These are phyloP conservation scores for Herminia tarsipennalis DNA, from an alignment of 2,888 invertebrate genomes.

Conservation along the genomic window DNA sequence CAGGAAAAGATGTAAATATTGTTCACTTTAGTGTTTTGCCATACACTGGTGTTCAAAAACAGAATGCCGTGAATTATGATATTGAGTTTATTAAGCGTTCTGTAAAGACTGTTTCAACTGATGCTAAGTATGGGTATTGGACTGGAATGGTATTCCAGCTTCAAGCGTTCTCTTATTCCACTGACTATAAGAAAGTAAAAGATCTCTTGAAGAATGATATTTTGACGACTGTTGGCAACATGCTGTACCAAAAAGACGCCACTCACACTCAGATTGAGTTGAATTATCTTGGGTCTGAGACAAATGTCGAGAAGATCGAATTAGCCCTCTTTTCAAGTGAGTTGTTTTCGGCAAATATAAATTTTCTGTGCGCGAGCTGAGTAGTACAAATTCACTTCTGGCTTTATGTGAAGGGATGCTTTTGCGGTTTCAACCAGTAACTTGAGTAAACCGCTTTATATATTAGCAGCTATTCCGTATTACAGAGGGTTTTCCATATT, in stretches of 20 bases:
- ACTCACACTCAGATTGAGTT: conserved; percentile 80
- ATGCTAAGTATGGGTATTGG: conserved; percentile 72
- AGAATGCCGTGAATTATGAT: conserved; percentile 57
- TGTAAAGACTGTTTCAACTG: conserved; percentile 38
- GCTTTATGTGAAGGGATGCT: too few species aligned
- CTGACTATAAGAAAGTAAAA: conserved; percentile 67
- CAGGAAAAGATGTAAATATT: conserved; percentile 78
- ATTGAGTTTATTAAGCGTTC: conserved; percentile 65
- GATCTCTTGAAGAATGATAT: conserved; percentile 50
- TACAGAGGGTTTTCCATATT: too few species aligned
- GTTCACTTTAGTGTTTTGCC: conserved; percentile 87
- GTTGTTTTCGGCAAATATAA: too few species aligned
- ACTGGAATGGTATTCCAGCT: conserved; percentile 82
- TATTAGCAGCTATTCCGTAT: too few species aligned
- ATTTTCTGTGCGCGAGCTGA: too few species aligned
- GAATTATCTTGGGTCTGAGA: conserved; percentile 72
- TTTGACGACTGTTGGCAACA: conserved; percentile 50
- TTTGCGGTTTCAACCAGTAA: too few species aligned
- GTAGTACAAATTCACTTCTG: too few species aligned
- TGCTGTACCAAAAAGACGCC: conserved; percentile 66
- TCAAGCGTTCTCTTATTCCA: conserved; percentile 80
- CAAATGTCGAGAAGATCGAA: conserved; percentile 62
- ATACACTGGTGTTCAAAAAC: conserved; percentile 85
- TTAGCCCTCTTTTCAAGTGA: background rate
- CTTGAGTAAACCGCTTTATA: too few species aligned